A percentile compares a stretch with the other conserved stretches of the same genome.
These are phyloP conservation scores for Scolopax mira DNA, from an alignment of 2,113 vertebrate species.

Conservation along the genomic window DNA sequence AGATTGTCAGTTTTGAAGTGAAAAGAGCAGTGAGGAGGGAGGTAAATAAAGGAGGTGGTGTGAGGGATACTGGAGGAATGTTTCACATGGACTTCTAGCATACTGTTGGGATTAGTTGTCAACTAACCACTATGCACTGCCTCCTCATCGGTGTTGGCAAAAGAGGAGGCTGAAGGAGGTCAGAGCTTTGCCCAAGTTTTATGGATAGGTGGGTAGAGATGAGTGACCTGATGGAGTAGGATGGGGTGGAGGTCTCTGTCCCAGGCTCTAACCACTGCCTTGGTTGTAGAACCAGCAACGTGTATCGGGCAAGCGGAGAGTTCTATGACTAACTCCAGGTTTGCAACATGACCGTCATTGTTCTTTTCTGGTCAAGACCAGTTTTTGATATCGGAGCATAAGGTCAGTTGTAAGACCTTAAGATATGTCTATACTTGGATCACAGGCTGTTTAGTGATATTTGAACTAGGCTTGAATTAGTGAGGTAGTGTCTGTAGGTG, in stretches of 20 bases:
- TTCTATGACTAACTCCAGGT: background rate
- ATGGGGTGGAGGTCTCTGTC: background rate
- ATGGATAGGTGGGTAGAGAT: background rate
- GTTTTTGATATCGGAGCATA: background rate
- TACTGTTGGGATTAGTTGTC: background rate
- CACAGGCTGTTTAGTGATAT: background rate
- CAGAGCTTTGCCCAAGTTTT: background rate
- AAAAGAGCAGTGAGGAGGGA: background rate
- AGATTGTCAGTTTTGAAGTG: background rate
- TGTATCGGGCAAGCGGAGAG: rapidly evolving
- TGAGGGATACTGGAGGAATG: background rate
- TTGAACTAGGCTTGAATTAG: background rate
- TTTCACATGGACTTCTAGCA: background rate
- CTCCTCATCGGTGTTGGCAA: background rate
- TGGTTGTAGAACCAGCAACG: background rate
- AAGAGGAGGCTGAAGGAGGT: background rate
- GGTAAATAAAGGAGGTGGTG: background rate
- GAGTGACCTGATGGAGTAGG: background rate
- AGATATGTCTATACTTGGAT: background rate
- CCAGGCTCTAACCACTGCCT: background rate
- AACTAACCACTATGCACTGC: background rate
- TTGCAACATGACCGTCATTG: background rate
- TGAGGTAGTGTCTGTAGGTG: background rate
- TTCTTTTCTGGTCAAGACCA: background rate
- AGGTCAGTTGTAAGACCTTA: background rate